phyloP scores from a whole-genome alignment of 2,888 invertebrate species.

The Philonicus albiceps region DNA sequence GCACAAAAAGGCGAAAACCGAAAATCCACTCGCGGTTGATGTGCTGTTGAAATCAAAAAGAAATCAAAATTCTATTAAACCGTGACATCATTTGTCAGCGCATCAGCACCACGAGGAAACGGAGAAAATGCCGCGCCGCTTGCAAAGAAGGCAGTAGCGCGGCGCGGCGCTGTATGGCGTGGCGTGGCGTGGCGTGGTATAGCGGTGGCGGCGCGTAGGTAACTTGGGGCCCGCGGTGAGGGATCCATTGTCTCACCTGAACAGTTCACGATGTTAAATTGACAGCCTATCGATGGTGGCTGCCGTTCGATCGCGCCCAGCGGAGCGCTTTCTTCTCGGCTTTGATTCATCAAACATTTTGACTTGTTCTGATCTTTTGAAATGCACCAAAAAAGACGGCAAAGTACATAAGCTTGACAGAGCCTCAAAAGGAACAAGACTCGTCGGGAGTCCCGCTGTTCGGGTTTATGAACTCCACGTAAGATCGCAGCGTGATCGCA shows the following conservation, averaged over 20 bases:
- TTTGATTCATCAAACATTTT: conserved; percentile 40
- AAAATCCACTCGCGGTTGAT: conserved; percentile 26
- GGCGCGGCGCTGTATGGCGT: neutral
- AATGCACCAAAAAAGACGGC: conserved; percentile 31
- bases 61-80: conserved; percentile 47
- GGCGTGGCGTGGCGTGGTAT: neutral
- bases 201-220: neutral
- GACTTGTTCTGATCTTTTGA: conserved; percentile 40
- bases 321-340: conserved; percentile 31
- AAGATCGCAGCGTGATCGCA: conserved; percentile 46
- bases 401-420: conserved; percentile 32
- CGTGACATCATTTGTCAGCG: conserved; percentile 48
- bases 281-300: conserved; percentile 39
- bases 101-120: conserved; percentile 3
- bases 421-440: conserved; percentile 39
- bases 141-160: neutral
- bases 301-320: conserved; percentile 30
- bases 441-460: conserved; percentile 40
- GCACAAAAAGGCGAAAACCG: conserved; percentile 14
- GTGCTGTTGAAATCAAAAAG: conserved; percentile 40
- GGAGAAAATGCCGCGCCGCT: neutral
- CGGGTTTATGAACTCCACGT: conserved; percentile 43
- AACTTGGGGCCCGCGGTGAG: neutral
- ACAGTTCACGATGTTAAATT: conserved; percentile 33
- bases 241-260: conserved; percentile 36